Conservation (phyloP, 2,113 vertebrate species). For the Anas platyrhynchos region DNA sequence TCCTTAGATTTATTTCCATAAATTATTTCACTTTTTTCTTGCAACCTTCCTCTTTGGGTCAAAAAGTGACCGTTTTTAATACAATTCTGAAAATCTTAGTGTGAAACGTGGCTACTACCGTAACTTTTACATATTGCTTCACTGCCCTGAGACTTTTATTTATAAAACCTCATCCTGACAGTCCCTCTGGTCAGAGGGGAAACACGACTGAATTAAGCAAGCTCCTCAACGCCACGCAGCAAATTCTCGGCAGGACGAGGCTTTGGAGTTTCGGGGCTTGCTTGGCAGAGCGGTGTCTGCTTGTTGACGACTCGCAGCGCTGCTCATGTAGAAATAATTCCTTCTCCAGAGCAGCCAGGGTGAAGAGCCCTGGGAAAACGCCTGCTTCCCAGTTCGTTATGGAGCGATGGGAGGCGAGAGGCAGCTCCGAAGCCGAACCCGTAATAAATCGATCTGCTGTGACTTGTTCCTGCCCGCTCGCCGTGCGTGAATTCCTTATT, state of each 20-base stretch:
- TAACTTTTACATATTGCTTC: neutral
- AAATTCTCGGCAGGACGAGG: neutral
- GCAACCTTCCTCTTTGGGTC: neutral
- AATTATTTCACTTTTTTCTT: neutral
- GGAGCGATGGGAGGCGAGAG: neutral
- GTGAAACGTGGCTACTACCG: neutral
- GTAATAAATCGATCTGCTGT: neutral
- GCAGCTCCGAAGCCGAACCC: neutral
- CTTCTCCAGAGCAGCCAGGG: neutral
- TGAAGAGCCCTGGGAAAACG: neutral
- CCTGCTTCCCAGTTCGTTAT: accelerated
- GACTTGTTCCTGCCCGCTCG: neutral
- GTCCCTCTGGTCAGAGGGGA: accelerated
- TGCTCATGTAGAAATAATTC: constrained; percentile 14
- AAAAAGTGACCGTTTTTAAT: neutral
- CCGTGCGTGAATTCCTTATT: neutral
- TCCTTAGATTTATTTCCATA: neutral
- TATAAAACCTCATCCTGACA: neutral
- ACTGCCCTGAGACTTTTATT: neutral
- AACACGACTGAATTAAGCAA: neutral
- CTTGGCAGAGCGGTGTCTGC: neutral
- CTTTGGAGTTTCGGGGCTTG: neutral
- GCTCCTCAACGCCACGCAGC: neutral
- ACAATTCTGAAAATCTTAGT: neutral
- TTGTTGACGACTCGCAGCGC: neutral